Percentiles rank a stretch among this genome's conserved stretches.
Conservation (phyloP, 2,113 vertebrate genomes). For the Seriola aureovittata region DNA sequence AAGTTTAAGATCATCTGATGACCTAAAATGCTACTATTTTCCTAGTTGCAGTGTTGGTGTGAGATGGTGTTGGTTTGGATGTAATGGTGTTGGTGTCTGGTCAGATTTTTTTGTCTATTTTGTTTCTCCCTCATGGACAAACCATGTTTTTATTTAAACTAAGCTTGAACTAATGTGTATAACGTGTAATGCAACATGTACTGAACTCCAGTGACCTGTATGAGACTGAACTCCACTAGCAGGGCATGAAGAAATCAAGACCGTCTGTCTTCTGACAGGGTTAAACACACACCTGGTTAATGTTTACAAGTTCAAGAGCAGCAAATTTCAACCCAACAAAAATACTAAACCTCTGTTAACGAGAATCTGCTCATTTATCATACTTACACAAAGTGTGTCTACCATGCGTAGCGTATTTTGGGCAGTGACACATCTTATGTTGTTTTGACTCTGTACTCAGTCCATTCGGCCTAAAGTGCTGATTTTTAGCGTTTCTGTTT, state of each 20-base stretch:
- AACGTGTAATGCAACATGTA: not conserved
- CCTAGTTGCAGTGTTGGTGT: too few relatives aligned
- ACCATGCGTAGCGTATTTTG: not conserved
- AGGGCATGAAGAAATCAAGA: not conserved
- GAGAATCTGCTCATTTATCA: not conserved
- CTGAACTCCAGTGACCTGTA: not conserved
- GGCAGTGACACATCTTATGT: too few relatives aligned
- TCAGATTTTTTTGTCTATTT: not conserved
- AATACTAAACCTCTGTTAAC: not conserved
- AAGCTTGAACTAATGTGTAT: not conserved
- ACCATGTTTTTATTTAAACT: not conserved
- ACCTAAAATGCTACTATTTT: not conserved
- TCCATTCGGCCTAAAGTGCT: not conserved
- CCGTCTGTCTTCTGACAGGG: not conserved
- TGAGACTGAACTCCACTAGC: not conserved
- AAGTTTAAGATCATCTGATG: not conserved
- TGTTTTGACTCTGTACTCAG: not conserved
- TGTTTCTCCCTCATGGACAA: not conserved
- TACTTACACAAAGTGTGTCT: not conserved
- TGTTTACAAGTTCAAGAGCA: slow-evolving; percentile 2
- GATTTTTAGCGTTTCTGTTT: not conserved
- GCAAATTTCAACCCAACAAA: not conserved
- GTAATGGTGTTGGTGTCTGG: not conserved
- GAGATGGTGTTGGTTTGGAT: too few relatives aligned
- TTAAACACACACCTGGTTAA: slow-evolving; percentile 29